These are phyloP conservation scores for Megalops cyprinoides DNA, from an alignment of 2,797 vertebrate species.

Conservation along the genomic window DNA sequence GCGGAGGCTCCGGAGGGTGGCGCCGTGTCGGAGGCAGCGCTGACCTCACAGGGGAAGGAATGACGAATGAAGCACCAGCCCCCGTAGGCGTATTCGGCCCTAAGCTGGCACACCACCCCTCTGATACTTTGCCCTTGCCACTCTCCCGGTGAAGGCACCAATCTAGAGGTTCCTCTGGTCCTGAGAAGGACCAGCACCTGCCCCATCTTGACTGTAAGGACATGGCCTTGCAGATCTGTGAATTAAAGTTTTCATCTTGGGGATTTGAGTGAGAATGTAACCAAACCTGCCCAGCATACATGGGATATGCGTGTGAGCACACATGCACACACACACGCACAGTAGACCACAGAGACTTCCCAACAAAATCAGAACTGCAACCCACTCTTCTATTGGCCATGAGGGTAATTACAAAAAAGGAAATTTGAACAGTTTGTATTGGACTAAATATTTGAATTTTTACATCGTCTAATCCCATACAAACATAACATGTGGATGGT, in stretches of 20 bases:
- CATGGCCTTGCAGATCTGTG: too few relatives aligned
- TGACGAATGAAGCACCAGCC: neutral
- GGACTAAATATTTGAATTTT: constrained; percentile 6
- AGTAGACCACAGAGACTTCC: constrained; percentile 1
- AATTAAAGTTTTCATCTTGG: too few relatives aligned
- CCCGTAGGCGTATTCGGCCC: too few relatives aligned
- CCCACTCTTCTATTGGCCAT: neutral
- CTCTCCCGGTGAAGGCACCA: too few relatives aligned
- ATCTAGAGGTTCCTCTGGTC: neutral
- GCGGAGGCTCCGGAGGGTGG: constrained; percentile 62
- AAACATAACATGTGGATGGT: neutral
- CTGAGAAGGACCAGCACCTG: too few relatives aligned
- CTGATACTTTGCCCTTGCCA: too few relatives aligned
- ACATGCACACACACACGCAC: neutral
- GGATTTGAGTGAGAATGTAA: neutral
- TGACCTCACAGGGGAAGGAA: constrained; percentile 51
- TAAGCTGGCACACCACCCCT: too few relatives aligned
- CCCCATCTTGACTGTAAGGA: neutral
- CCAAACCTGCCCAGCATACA: neutral
- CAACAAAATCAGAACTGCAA: neutral
- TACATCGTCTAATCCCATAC: neutral
- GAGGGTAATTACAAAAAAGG: neutral
- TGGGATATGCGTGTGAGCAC: too few relatives aligned
- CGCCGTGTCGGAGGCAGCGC: constrained; percentile 66
- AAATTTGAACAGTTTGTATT: neutral